Conservation (phyloP, 1,140 invertebrate genomes). For the Atopsyche davidsoni region DNA sequence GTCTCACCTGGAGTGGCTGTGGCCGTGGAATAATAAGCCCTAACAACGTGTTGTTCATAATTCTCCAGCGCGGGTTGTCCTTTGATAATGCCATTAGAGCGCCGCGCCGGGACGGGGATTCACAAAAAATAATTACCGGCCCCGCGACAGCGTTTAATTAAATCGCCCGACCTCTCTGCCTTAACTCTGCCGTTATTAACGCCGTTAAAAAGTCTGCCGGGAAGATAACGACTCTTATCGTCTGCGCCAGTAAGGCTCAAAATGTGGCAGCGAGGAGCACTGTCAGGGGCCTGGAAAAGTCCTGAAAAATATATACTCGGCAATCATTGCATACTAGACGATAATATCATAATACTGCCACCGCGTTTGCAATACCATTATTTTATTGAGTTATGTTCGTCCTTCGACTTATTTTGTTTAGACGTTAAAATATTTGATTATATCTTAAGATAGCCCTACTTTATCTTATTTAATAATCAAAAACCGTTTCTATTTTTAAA, state of each 20-base stretch:
- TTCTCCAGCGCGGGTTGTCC: constrained; percentile 7
- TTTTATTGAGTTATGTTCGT: too few relatives aligned
- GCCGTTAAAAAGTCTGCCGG: constrained; percentile 15
- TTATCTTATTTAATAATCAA: too few relatives aligned
- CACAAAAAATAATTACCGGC: constrained; percentile 21
- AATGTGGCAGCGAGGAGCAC: constrained; percentile 2
- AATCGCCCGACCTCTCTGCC: constrained; percentile 10
- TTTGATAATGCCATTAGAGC: constrained; percentile 22
- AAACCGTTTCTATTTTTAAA: too few relatives aligned
- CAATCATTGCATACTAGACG: too few relatives aligned
- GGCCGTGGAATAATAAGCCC: not conserved
- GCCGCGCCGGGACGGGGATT: constrained; percentile 2
- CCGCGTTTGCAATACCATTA: too few relatives aligned
- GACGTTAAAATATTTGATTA: too few relatives aligned
- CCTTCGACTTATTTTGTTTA: too few relatives aligned
- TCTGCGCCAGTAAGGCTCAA: constrained; percentile 3
- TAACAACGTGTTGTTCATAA: constrained; percentile 15
- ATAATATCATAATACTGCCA: too few relatives aligned
- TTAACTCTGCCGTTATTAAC: constrained; percentile 13
- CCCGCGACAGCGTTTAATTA: constrained; percentile 18
- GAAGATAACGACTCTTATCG: constrained; percentile 13
- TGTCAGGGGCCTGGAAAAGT: too few relatives aligned
- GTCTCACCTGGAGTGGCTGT: not conserved
- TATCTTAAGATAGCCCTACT: too few relatives aligned
- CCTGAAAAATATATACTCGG: too few relatives aligned